Base-by-base conservation (phyloP, 2,888 invertebrate genomes). In the Rhogogaster chlorosoma region DNA sequence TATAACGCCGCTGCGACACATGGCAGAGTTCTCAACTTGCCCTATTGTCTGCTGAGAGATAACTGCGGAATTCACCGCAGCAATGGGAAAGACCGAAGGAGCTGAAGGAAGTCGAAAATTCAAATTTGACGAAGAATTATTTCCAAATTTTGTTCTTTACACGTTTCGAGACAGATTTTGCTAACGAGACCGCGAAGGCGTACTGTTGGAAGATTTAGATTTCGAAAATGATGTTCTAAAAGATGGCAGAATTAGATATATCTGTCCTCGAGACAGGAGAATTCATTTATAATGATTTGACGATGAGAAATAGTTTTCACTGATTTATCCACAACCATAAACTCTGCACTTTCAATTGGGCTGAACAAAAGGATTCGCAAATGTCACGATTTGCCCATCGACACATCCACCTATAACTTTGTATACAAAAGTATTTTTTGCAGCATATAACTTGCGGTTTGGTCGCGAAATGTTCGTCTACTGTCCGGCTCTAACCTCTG, bases 1-100 rank as follows among this genome's bases (percentile, higher is more conserved):
- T 89, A 90, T 89, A 88, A 88, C 88, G 85, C 84, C 84, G 71
- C 80, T 85, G 92, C 90, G 91, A 92, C 92, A 93, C 91, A 90
- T 93, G 93, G 90, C 89, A 75, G 84, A 88, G 89, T 89, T 91
- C 90, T 91, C 91, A 89, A 89, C 85, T 85, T 86, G 15, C 32
- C 78, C 57, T 78, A 38, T 53, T 32, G 49, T 45, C 57, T 78
- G n/a, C 57, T 78, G 22, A 38, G 57, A 78, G 78, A 78, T 78
- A 61, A 36, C 29, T 32, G 18, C 7, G 49, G 9, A 49, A 49
- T 49, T n/a, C 45, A 15, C 15, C n/a, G 4, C 7, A 18, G 32
- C 4, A 49, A 6, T 18, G 18, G 38, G 75, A 7, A 18, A 49
- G 18, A 29, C 22, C 18, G 5, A 32, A 49, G 29, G 18, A 26